phyloP scores from a whole-genome alignment of 1,140 invertebrate genomes.

The Danaus melanippus region DNA sequence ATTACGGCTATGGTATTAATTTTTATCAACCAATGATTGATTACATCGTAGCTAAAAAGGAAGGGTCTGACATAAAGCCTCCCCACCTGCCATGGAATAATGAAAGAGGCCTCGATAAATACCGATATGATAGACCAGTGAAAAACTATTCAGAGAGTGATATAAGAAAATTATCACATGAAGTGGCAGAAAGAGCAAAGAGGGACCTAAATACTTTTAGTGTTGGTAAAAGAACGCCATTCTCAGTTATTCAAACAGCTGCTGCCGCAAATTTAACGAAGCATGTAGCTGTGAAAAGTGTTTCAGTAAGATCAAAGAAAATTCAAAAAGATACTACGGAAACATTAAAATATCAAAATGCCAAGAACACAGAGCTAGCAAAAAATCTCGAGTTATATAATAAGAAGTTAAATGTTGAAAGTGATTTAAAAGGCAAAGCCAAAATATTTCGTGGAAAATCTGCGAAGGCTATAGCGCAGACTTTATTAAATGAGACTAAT shows the following conservation, averaged over 20 bases:
- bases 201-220: slow-evolving; percentile 75
- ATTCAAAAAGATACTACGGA: slow-evolving; percentile 61
- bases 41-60: slow-evolving; percentile 77
- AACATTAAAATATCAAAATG: slow-evolving; percentile 45
- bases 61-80: slow-evolving; percentile 59
- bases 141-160: slow-evolving; percentile 76
- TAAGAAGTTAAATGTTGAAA: slow-evolving; percentile 65
- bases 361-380: slow-evolving; percentile 63
- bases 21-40: slow-evolving; percentile 89
- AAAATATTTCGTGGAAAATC: slow-evolving; percentile 78
- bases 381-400: slow-evolving; percentile 71
- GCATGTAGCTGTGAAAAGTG: slow-evolving; percentile 74
- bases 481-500: slow-evolving; percentile 74
- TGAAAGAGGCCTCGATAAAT: slow-evolving; percentile 77
- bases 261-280: slow-evolving; percentile 77
- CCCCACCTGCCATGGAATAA: slow-evolving; percentile 83
- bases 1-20: slow-evolving; percentile 85
- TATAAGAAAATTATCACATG: slow-evolving; percentile 74
- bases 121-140: slow-evolving; percentile 72
- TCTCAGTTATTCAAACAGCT: slow-evolving; percentile 78
- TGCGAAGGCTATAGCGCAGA: slow-evolving; percentile 79
- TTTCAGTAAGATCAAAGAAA: slow-evolving; percentile 68
- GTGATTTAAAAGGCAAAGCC: slow-evolving; percentile 77
- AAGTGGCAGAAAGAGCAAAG: slow-evolving; percentile 78
- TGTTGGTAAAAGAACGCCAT: slow-evolving; percentile 77